Conservation (phyloP, 2,888 invertebrate species). For the Caenorhabditis uteleia region DNA sequence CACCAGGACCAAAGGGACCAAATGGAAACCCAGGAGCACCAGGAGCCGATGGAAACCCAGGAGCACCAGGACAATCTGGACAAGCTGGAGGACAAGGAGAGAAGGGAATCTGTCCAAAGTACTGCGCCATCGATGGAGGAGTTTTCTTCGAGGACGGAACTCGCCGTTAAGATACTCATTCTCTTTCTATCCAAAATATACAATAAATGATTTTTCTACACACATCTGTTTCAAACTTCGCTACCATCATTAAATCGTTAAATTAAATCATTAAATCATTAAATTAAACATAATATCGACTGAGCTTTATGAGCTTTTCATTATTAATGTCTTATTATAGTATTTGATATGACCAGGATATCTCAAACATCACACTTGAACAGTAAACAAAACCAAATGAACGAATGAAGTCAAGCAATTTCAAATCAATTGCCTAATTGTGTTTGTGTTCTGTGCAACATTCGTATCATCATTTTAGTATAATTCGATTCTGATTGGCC, state of each 20-base stretch:
- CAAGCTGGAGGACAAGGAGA: conserved; percentile 53
- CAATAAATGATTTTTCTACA: conserved; percentile 16
- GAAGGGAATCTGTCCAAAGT: conserved; percentile 67
- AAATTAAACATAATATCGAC: not conserved
- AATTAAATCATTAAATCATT: not conserved
- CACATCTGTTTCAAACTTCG: too few species aligned
- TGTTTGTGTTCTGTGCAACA: too few species aligned
- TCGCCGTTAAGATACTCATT: conserved; percentile 27
- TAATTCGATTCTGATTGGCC: too few species aligned
- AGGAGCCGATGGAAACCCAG: conserved; percentile 51
- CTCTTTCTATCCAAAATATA: not conserved
- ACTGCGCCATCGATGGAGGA: conserved; percentile 67
- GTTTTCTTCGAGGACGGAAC: conserved; percentile 68
- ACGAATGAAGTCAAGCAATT: too few species aligned
- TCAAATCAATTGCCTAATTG: too few species aligned
- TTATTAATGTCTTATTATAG: too few species aligned
- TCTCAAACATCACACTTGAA: too few species aligned
- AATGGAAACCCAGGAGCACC: conserved; percentile 50
- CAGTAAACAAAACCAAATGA: too few species aligned
- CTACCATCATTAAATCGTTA: too few species aligned
- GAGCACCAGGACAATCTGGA: conserved; percentile 42
- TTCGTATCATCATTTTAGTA: too few species aligned
- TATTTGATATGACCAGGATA: too few species aligned
- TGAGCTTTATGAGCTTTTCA: too few species aligned
- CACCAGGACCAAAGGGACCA: conserved; percentile 53